Percentiles rank a stretch among this genome's conserved stretches.
Conservation (phyloP, 2,113 vertebrate genomes). For the Todiramphus saurophagus region DNA sequence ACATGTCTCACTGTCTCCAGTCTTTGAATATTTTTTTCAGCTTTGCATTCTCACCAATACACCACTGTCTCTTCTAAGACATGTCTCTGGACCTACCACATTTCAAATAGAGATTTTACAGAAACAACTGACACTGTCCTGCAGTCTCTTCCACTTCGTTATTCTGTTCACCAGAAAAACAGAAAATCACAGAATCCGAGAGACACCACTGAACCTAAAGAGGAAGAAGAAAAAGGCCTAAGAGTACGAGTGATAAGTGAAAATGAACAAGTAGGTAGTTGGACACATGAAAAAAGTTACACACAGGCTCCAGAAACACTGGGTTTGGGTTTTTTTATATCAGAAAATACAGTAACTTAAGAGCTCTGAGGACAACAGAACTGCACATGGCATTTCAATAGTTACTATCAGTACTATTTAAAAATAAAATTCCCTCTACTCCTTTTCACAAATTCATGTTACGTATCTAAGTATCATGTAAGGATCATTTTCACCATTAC, state of each 20-base stretch:
- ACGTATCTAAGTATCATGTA: background rate
- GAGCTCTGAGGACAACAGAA: background rate
- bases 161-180: background rate
- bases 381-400: background rate
- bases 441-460: background rate
- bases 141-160: background rate
- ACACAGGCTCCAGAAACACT: background rate
- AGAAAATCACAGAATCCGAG: background rate
- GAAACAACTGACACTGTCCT: background rate
- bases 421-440: background rate
- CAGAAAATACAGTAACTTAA: background rate
- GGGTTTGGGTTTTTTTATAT: rapidly evolving
- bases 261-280: background rate
- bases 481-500: background rate
- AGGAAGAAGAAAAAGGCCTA: background rate
- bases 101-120: background rate
- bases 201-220: background rate
- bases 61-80: background rate
- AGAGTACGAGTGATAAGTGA: background rate
- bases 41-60: background rate
- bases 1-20: background rate
- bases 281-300: background rate
- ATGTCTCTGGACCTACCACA: background rate
- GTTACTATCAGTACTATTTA: background rate
- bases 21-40: background rate